These are phyloP conservation scores for Araneus ventricosus DNA, from an alignment of 1,140 invertebrate species.

Conservation along the genomic window DNA sequence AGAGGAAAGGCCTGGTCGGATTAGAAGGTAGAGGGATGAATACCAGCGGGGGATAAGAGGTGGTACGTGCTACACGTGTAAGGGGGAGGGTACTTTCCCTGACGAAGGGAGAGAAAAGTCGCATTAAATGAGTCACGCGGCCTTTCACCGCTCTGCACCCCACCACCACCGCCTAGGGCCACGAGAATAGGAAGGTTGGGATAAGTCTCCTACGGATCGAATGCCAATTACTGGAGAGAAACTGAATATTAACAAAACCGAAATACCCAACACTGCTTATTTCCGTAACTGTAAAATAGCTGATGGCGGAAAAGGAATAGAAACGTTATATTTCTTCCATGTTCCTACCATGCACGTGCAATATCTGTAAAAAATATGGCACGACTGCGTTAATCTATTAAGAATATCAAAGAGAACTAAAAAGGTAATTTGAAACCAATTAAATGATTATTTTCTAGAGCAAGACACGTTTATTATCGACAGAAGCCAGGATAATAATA, in stretches of 20 bases:
- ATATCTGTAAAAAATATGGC: too few relatives aligned
- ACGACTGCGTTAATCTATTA: too few relatives aligned
- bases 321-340: too few relatives aligned
- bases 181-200: conserved; percentile 15
- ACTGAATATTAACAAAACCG: background rate
- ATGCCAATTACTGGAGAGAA: conserved; percentile 53
- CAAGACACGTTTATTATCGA: too few relatives aligned
- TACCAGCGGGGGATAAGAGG: conserved; percentile 49
- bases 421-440: too few relatives aligned
- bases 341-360: too few relatives aligned
- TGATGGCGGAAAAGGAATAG: background rate
- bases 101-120: conserved; percentile 56
- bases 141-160: background rate
- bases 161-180: background rate
- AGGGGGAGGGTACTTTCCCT: conserved; percentile 18
- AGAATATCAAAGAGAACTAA: too few relatives aligned
- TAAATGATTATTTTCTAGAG: too few relatives aligned
- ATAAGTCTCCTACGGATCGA: conserved; percentile 9
- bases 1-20: background rate
- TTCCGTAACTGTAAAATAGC: background rate
- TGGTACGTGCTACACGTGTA: conserved; percentile 59
- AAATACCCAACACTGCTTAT: background rate
- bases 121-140: conserved; percentile 70
- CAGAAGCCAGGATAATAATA: too few relatives aligned
- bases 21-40: conserved; percentile 49